A percentile compares a stretch with the other conserved stretches of the same genome.
Evolutionary conservation across 2,888 invertebrate species (phyloP).

Genomic region (Buathra laborator): DNA sequence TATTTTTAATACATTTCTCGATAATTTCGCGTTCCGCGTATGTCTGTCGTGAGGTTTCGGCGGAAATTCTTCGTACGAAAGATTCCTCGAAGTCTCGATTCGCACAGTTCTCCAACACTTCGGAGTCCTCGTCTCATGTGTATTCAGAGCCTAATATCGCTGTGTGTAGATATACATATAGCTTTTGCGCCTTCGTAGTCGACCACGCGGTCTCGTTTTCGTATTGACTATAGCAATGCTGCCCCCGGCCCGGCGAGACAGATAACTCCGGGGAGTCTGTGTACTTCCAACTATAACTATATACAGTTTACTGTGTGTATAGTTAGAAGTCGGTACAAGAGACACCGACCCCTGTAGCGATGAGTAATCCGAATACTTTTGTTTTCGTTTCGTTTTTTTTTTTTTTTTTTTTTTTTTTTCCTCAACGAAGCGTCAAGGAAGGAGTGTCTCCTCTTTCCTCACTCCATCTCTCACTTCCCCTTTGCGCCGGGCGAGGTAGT

Average conservation of each 20-base stretch:
- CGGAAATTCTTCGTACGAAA: slow-evolving; percentile 4
- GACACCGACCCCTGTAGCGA: slow-evolving; percentile 63
- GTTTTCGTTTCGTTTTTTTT: slow-evolving; percentile 38
- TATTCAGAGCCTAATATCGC: slow-evolving; percentile 21
- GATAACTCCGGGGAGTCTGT: slow-evolving; percentile 49
- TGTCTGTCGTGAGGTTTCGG: background rate
- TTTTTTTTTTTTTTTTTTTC: slow-evolving; percentile 34
- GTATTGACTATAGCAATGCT: slow-evolving; percentile 43
- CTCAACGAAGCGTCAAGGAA: slow-evolving; percentile 40
- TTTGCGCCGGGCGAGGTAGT: slow-evolving; percentile 13
- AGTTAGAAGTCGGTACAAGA: slow-evolving; percentile 46
- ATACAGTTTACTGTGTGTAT: slow-evolving; percentile 38
- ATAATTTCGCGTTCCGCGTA: background rate
- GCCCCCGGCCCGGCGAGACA: slow-evolving; percentile 38
- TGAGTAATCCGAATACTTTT: slow-evolving; percentile 63
- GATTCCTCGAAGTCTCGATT: slow-evolving; percentile 32
- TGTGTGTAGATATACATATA: slow-evolving; percentile 24
- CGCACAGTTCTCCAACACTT: background rate
- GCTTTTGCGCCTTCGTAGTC: slow-evolving; percentile 23
- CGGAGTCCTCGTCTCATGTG: slow-evolving; percentile 8
- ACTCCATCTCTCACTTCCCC: slow-evolving; percentile 37
- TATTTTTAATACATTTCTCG: background rate
- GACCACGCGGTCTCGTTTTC: slow-evolving; percentile 52
- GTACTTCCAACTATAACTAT: slow-evolving; percentile 55
- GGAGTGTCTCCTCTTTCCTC: slow-evolving; percentile 40